phyloP scores from a whole-genome alignment of 2,797 vertebrate genomes.

The Sorex maritimensis region DNA sequence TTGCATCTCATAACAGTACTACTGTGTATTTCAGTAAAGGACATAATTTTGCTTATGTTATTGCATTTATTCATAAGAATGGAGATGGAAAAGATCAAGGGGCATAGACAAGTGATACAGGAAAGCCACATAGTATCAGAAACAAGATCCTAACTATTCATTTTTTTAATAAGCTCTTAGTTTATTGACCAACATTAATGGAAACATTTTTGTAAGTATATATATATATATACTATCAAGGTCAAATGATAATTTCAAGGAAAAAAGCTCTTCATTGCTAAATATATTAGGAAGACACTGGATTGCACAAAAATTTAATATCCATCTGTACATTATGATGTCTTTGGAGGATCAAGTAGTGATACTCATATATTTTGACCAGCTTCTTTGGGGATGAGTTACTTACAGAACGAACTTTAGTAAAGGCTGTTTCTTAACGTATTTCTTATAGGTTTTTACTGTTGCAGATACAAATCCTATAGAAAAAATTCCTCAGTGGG shows the following conservation, averaged over 20 bases:
- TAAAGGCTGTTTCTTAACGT: neutral
- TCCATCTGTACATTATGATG: neutral
- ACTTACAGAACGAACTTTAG: neutral
- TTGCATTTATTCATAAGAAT: constrained; percentile 49
- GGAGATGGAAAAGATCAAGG: neutral
- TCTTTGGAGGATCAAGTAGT: constrained; percentile 59
- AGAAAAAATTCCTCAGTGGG: neutral
- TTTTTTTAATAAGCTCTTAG: neutral
- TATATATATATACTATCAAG: neutral
- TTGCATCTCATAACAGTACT: neutral
- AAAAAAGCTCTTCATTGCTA: neutral
- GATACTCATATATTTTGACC: constrained; percentile 22
- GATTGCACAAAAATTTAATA: neutral
- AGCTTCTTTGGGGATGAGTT: neutral
- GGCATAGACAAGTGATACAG: neutral
- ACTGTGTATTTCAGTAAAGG: neutral
- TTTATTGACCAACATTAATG: too few species aligned
- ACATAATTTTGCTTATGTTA: neutral
- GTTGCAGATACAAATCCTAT: constrained; percentile 1
- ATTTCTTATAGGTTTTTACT: constrained; percentile 1
- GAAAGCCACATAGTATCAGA: neutral
- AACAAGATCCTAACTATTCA: neutral
- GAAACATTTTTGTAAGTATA: constrained; percentile 44
- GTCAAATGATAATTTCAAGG: constrained; percentile 22
- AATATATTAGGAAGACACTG: neutral